A percentile compares a stretch with the other conserved stretches of the same genome.
Evolutionary conservation across 2,797 vertebrate species (phyloP).

Genomic region (Hypotaenidia philippensis): DNA sequence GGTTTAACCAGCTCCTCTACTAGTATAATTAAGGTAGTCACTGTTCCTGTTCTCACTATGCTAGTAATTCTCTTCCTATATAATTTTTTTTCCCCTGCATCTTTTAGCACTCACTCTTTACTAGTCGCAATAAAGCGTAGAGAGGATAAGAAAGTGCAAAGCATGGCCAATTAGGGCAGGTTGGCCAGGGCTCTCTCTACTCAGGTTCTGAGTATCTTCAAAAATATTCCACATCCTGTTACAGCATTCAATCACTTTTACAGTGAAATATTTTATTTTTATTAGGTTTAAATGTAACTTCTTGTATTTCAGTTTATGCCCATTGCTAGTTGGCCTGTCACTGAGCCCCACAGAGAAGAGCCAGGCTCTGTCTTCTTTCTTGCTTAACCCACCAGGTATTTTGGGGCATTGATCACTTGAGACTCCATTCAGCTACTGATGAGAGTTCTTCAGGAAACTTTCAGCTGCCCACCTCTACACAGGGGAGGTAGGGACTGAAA

Average conservation of each 20-base stretch:
- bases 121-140: background rate
- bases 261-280: background rate
- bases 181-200: background rate
- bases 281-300: background rate
- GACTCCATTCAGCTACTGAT: background rate
- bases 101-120: background rate
- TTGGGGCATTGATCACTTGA: background rate
- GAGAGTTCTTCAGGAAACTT: accelerated
- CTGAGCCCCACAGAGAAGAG: accelerated
- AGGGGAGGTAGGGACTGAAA: accelerated
- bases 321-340: background rate
- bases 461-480: background rate
- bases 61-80: background rate
- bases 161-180: background rate
- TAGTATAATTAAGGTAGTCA: background rate
- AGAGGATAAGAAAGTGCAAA: background rate
- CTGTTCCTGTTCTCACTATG: background rate
- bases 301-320: background rate
- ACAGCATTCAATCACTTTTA: background rate
- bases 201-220: background rate
- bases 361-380: background rate
- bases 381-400: background rate
- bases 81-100: background rate
- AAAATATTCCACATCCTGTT: background rate
- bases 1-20: background rate